Percentiles rank a stretch among this genome's conserved stretches.
phyloP scores from a whole-genome alignment of 2,113 vertebrate species.

The Hydrochoerus hydrochaeris region DNA sequence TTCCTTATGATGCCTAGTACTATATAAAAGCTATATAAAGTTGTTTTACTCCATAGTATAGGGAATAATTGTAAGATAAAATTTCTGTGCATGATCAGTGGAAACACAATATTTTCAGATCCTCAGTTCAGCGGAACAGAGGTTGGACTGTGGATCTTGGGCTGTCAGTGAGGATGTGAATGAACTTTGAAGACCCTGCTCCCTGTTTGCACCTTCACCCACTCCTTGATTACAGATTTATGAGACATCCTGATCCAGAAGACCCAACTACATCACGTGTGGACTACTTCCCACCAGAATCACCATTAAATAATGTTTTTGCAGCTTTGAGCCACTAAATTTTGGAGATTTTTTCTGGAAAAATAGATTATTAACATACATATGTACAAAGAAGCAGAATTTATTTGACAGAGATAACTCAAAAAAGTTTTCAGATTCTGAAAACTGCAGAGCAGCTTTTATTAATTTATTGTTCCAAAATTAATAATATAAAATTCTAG shows the following conservation, averaged over 20 bases:
- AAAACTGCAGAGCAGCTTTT: not conserved
- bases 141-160: not conserved
- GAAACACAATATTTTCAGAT: not conserved
- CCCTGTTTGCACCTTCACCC: not conserved
- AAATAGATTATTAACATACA: not conserved
- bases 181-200: fast-evolving
- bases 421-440: not conserved
- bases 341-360: not conserved
- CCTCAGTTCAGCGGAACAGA: no score
- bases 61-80: not conserved
- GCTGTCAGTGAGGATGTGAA: fast-evolving
- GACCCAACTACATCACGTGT: fast-evolving
- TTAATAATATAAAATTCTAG: not conserved
- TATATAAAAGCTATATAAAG: not conserved
- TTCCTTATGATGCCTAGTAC: not conserved
- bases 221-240: not conserved
- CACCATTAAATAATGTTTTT: not conserved
- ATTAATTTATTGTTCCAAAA: not conserved
- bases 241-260: not conserved
- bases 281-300: not conserved
- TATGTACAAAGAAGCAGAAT: not conserved
- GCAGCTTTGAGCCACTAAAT: not conserved
- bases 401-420: not conserved
- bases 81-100: not conserved
- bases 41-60: not conserved